Evolutionary conservation across 2,888 invertebrate genomes (phyloP), one percentile per base, ranked within the genome.

Genomic region (Eupithecia vulgata): DNA sequence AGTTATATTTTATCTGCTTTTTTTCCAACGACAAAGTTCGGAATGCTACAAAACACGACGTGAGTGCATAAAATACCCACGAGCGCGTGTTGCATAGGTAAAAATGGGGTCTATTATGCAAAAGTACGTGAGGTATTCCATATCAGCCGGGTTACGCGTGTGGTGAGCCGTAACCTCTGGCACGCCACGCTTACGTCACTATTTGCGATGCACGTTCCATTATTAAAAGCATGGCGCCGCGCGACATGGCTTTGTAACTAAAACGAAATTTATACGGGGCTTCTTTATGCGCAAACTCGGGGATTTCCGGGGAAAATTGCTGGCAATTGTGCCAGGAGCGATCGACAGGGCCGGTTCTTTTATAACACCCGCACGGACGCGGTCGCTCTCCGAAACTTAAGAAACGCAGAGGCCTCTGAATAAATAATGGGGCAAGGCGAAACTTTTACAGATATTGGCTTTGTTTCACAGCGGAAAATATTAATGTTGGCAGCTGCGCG

Each of bases 361-460:
- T 82, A 82, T 86, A 85, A 88, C 85, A 88, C 79, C 80, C 74
- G 75, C 77, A 52, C 73, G 75, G 78, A 74, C 80, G 79, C 80
- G 82, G 80, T 79, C 68, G 73, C 83, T 81, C 85, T 85, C 80
- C 76, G 80, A 84, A 87, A 87, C 84, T 88, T 86, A 82, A 89
- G 87, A 85, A 89, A 89, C 85, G 83, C 85, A 85, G 83, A 86
- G 85, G 85, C 81, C 84, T 85, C 85, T 90, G 90, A 91, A 91
- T 92, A 90, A 91, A 89, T 90, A 90, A 91, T 89, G 87, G 83
- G 83, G 83, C 80, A 77, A 79, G 80, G 81, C 81, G 85, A 80
- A 91, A 91, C 87, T 91, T 91, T 89, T 88, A 86, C 87, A 86
- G 88, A 90, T 91, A 91, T 92, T 91, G 89, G 88, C 85, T 86